Conservation (phyloP, 2,888 invertebrate genomes). For the Rosalia funebris region DNA sequence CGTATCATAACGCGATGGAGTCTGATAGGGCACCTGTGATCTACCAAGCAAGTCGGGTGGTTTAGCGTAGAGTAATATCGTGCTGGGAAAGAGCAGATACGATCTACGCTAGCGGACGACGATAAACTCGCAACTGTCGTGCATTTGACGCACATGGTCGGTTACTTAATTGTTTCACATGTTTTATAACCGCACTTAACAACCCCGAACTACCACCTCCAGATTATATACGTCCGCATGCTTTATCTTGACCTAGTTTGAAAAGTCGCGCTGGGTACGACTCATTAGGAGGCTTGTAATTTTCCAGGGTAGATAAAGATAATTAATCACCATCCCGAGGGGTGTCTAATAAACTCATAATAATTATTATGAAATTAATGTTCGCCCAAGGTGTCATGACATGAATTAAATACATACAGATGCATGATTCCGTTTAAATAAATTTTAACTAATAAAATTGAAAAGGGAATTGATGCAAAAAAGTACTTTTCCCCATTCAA, state of each 20-base stretch:
- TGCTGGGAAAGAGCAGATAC: constrained; percentile 53
- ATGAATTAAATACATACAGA: neutral
- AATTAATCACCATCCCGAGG: constrained; percentile 15
- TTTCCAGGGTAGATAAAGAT: constrained; percentile 8
- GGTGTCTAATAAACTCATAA: constrained; percentile 16
- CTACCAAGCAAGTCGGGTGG: constrained; percentile 41
- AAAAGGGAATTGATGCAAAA: too few relatives aligned
- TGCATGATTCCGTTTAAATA: too few relatives aligned
- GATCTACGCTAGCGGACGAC: constrained; percentile 43
- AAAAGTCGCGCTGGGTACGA: constrained; percentile 11
- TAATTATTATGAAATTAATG: constrained; percentile 2
- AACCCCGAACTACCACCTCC: constrained; percentile 27
- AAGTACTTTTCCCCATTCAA: too few relatives aligned
- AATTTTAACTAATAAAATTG: too few relatives aligned
- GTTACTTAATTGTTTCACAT: constrained; percentile 53
- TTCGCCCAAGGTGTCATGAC: neutral
- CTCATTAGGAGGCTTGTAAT: constrained; percentile 19
- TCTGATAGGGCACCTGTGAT: constrained; percentile 34
- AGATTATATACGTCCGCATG: constrained; percentile 18
- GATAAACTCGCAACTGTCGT: constrained; percentile 52
- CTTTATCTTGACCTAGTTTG: constrained; percentile 11
- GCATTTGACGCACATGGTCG: constrained; percentile 48
- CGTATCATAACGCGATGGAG: constrained; percentile 30
- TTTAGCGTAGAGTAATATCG: constrained; percentile 43
- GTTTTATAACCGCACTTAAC: constrained; percentile 46